Conservation (phyloP, 2,113 vertebrate species). For the Rhinopomastus cyanomelas region DNA sequence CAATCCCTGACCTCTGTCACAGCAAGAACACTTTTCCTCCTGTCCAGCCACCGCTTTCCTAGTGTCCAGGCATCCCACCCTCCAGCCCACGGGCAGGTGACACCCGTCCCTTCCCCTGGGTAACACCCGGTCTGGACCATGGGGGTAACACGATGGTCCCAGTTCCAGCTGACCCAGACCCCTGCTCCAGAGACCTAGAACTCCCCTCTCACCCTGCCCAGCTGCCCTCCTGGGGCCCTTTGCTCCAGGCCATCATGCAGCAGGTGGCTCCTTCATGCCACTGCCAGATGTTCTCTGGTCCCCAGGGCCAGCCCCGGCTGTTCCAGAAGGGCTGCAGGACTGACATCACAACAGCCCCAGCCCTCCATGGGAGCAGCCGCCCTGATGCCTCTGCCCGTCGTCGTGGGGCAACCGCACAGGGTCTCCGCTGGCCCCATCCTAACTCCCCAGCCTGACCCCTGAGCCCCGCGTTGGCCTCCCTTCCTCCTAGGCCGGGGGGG, state of each 20-base stretch:
- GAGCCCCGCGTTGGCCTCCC: not conserved
- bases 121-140: not conserved
- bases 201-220: not conserved
- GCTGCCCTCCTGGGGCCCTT: not conserved
- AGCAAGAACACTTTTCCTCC: too few species aligned
- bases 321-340: not conserved
- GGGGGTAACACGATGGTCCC: not conserved
- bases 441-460: not conserved
- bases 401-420: not conserved
- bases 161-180: not conserved
- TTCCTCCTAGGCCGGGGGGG: not conserved
- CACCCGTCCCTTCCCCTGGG: not conserved
- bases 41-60: too few species aligned
- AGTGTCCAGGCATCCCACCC: not conserved
- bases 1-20: too few species aligned
- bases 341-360: constrained; percentile 1
- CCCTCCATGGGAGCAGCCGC: not conserved
- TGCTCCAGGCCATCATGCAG: fast-evolving
- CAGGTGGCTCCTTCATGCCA: not conserved
- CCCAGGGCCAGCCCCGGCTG: fast-evolving
- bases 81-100: not conserved
- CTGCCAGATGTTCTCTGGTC: not conserved
- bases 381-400: not conserved
- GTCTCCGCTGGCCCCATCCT: not conserved
- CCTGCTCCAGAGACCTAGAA: not conserved